Evolutionary conservation across 2,797 vertebrate genomes (phyloP).

Genomic region (Diceros bicornis): DNA sequence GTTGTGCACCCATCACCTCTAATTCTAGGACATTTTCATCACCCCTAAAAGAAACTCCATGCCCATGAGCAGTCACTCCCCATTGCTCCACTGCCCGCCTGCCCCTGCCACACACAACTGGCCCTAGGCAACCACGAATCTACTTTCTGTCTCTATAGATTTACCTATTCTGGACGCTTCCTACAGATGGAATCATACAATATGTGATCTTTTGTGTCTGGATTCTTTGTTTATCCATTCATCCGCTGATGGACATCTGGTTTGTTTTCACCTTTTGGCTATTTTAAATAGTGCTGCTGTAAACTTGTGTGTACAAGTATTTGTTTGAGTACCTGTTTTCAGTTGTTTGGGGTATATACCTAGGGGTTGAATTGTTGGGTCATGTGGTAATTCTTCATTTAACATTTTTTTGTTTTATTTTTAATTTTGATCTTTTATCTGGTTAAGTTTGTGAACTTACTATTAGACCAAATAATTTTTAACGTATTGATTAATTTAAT

Average conservation of each 20-base stretch:
- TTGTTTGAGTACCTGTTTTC: background rate
- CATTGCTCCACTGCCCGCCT: accelerated
- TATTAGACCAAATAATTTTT: conserved; percentile 15
- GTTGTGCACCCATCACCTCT: background rate
- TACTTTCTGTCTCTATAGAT: background rate
- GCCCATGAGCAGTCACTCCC: background rate
- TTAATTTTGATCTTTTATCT: conserved; percentile 56
- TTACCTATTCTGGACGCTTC: background rate
- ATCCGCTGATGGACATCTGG: background rate
- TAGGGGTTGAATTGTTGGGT: background rate
- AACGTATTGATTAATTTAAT: background rate
- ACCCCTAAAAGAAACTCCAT: background rate
- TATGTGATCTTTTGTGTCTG: background rate
- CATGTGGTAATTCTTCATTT: background rate
- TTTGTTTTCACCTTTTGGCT: background rate
- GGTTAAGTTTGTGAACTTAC: conserved; percentile 13
- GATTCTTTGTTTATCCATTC: background rate
- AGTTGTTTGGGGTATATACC: background rate
- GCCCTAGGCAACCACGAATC: background rate
- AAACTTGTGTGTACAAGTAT: background rate
- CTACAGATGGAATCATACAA: background rate
- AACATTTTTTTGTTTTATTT: background rate
- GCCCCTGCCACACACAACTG: background rate
- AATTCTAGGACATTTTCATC: background rate
- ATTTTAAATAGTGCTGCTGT: background rate